Percentiles rank a stretch among this genome's conserved stretches.
Evolutionary conservation across 1,140 invertebrate species (phyloP).

Genomic region (Pentalonia nigronervosa): DNA sequence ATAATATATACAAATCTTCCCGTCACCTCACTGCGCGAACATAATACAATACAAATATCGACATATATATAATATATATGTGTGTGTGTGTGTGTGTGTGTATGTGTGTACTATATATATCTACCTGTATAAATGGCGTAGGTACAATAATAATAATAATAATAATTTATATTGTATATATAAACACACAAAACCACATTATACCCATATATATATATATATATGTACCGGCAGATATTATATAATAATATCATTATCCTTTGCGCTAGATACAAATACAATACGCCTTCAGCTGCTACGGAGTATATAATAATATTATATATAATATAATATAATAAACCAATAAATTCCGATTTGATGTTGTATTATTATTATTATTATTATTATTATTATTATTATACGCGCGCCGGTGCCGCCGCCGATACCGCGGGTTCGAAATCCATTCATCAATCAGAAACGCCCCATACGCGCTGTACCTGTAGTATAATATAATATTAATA

Average conservation of each 20-base stretch:
- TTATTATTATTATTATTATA: neutral
- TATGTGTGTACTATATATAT: neutral
- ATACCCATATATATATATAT: too few species aligned
- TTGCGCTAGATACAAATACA: neutral
- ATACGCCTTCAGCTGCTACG: neutral
- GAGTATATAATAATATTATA: neutral
- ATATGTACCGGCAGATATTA: too few species aligned
- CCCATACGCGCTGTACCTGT: neutral
- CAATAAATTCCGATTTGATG: constrained; percentile 22
- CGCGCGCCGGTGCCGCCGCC: neutral
- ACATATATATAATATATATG: neutral
- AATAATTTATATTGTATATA: too few species aligned
- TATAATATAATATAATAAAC: neutral
- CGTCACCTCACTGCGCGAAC: neutral
- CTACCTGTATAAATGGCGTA: neutral
- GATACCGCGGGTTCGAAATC: neutral
- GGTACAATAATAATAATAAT: neutral
- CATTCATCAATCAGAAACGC: neutral
- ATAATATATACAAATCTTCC: constrained; percentile 15
- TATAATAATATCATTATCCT: neutral
- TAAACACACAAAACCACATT: neutral
- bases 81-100: too few species aligned
- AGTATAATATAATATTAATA: neutral
- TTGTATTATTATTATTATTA: neutral
- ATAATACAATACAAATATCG: neutral